Evolutionary conservation across 2,113 vertebrate species (phyloP).

Genomic region (Sinocyclocheilus anshuiensis): DNA sequence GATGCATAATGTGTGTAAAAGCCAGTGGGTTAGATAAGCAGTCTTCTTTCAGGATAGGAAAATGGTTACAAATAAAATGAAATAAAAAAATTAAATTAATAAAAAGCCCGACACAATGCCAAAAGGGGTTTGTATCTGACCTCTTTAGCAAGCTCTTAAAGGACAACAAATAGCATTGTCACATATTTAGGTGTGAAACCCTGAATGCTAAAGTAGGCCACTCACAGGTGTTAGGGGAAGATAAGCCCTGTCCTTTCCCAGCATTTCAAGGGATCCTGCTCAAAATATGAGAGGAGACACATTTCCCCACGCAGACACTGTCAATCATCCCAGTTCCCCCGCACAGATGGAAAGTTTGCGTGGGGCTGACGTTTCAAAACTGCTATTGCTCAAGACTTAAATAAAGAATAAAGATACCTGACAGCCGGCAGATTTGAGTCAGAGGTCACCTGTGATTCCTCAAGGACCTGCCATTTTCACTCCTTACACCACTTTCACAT

Average conservation of each 20-base stretch:
- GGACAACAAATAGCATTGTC: conserved; percentile 76
- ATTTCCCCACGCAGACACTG: conserved; percentile 58
- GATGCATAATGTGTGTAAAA: conserved; percentile 48
- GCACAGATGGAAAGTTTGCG: conserved; percentile 52
- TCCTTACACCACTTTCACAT: background rate
- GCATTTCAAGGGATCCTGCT: conserved; percentile 59
- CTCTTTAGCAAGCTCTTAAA: conserved; percentile 57
- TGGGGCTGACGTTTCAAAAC: conserved; percentile 2
- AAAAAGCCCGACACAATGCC: conserved; percentile 49
- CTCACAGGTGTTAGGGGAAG: conserved; percentile 64
- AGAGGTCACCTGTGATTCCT: conserved; percentile 39
- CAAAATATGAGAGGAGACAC: conserved; percentile 52
- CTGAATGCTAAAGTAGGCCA: conserved; percentile 66
- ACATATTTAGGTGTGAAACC: conserved; percentile 70
- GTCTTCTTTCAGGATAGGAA: conserved; percentile 45
- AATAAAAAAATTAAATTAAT: background rate
- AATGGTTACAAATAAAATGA: conserved; percentile 20
- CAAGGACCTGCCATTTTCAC: conserved; percentile 40
- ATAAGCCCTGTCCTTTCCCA: conserved; percentile 64
- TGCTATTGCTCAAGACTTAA: conserved; percentile 33
- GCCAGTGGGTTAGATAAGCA: conserved; percentile 54
- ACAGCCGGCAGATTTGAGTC: conserved; percentile 50
- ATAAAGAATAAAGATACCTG: conserved; percentile 40
- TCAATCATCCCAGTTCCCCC: conserved; percentile 54
- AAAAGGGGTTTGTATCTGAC: conserved; percentile 57